These are phyloP conservation scores for Labeo rohita DNA, from an alignment of 2,113 vertebrate species.

Conservation along the genomic window DNA sequence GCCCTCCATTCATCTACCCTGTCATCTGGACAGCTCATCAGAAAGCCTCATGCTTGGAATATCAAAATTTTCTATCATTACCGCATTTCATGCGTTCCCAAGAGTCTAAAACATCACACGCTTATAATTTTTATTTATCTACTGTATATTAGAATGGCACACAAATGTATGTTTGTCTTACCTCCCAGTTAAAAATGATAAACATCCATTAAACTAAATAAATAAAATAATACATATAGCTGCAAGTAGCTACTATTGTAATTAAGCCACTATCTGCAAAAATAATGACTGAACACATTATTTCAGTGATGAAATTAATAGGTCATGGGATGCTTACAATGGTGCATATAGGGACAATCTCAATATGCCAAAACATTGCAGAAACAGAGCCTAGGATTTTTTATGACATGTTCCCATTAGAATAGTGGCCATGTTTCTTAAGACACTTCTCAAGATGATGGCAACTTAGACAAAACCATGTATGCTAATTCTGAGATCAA, in stretches of 20 bases:
- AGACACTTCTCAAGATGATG: background rate
- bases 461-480: background rate
- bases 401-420: background rate
- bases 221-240: background rate
- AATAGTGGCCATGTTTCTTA: background rate
- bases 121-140: background rate
- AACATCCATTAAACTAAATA: background rate
- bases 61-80: conserved; percentile 13
- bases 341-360: background rate
- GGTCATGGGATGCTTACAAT: background rate
- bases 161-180: background rate
- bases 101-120: background rate
- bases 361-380: background rate
- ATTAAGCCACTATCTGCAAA: background rate
- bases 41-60: conserved; percentile 7
- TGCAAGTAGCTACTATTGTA: background rate
- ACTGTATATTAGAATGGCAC: background rate
- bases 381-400: background rate
- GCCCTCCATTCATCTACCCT: conserved; percentile 1
- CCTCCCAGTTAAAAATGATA: background rate
- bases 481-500: background rate
- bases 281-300: background rate
- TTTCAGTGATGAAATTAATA: background rate
- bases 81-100: background rate
- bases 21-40: conserved; percentile 40